These are phyloP conservation scores for Agrochola litura DNA, from an alignment of 2,888 invertebrate genomes.

Conservation along the genomic window DNA sequence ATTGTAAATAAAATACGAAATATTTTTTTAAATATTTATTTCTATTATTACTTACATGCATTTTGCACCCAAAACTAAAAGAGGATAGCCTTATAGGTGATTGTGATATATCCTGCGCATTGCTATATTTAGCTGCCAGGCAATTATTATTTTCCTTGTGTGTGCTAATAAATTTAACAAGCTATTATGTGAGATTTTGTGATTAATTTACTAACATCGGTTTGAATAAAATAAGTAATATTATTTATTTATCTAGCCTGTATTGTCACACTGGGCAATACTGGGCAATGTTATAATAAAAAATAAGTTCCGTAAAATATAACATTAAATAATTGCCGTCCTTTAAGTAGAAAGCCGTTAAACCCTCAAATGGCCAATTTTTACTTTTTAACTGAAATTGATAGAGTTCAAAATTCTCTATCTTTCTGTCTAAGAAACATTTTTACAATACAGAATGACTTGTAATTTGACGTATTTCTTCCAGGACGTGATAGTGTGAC, in stretches of 20 bases:
- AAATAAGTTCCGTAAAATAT: background rate
- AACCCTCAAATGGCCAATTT: no score
- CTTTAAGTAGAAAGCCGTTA: no score
- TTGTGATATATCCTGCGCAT: background rate
- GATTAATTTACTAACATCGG: slow-evolving; percentile 55
- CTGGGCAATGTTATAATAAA: background rate
- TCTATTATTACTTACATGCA: no score
- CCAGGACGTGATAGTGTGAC: no score
- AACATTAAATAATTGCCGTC: background rate
- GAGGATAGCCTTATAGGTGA: slow-evolving; percentile 10
- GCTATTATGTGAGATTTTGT: slow-evolving; percentile 46
- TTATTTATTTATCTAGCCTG: background rate
- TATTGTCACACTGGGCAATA: background rate
- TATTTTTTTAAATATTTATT: background rate
- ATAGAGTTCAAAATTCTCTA: no score
- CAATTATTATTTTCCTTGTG: slow-evolving; percentile 14
- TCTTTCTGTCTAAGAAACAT: no score
- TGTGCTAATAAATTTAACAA: slow-evolving; percentile 7
- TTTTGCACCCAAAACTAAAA: background rate
- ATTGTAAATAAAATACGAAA: background rate
- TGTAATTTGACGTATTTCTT: no score
- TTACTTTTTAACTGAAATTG: no score
- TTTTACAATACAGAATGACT: no score
- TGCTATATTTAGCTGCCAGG: slow-evolving; percentile 26
- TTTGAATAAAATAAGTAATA: slow-evolving; percentile 8